Percentiles rank a stretch among this genome's conserved stretches.
phyloP scores from a whole-genome alignment of 2,797 vertebrate genomes.

The Menidia menidia region DNA sequence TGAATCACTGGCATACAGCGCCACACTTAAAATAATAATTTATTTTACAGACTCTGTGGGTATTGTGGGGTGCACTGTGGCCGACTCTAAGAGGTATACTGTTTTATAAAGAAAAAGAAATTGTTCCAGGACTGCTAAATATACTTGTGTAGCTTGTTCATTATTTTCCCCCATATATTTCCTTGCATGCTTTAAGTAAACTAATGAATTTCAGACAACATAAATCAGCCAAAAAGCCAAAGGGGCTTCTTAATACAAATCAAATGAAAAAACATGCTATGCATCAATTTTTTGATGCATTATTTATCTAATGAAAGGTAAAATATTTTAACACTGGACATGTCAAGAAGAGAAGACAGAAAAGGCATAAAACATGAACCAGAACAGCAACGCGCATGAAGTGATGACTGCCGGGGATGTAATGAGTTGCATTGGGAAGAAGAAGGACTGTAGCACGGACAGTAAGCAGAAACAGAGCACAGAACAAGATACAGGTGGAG shows the following conservation, averaged over 20 bases:
- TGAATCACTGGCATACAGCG: constrained; percentile 44
- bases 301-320: constrained; percentile 24
- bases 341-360: neutral
- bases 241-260: constrained; percentile 23
- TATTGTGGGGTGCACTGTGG: constrained; percentile 49
- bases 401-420: constrained; percentile 33
- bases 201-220: constrained; percentile 12
- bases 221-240: constrained; percentile 9
- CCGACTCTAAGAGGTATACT: constrained; percentile 35
- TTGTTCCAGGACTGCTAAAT: constrained; percentile 25
- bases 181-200: neutral
- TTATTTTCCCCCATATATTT: constrained; percentile 21
- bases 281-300: constrained; percentile 28
- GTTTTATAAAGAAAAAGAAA: constrained; percentile 15
- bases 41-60: constrained; percentile 58
- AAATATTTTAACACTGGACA: constrained; percentile 42
- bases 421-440: constrained; percentile 22
- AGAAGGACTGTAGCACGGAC: neutral
- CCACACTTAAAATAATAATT: constrained; percentile 57
- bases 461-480: neutral
- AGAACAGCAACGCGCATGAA: neutral
- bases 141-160: constrained; percentile 6
- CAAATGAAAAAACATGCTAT: constrained; percentile 31
- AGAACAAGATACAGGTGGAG: neutral
- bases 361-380: neutral